Base-by-base conservation (phyloP, 2,888 invertebrate species). In the Melanostoma scalare region DNA sequence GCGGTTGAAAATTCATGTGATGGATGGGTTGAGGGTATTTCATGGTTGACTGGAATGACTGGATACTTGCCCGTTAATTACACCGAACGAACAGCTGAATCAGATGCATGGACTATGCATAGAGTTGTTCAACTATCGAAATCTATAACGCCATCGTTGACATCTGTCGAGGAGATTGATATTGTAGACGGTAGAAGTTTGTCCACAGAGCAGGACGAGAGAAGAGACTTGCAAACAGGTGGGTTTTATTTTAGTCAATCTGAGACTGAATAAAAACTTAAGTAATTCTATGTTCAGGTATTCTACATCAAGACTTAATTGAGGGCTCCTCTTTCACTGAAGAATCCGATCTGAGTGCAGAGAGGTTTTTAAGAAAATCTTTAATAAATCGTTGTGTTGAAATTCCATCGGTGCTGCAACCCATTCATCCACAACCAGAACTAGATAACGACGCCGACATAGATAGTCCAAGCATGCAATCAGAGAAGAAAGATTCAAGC, bases 101-200 rank as follows among this genome's bases (percentile, higher is more conserved):
- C 96, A 0, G 97, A 97, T 92, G 96, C 97, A 3, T 98, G 98
- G 98, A 97, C 97, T 9, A 90, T 97, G 65, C 97, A 98, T 88
- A 94, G 94, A 68, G 94, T 94, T 56, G 92, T 95, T 20, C 93
- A 94, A 1, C 89, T 95, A 20, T 90, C 91, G 6, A 89, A 91
- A 89, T 87, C 92, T 56, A 87, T 89, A 60, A 89, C 90, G 6
- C 90, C 91, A 6, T 91, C 91, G n/a, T 86, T 90, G 33, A 89
- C 89, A 38, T 90, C 90, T 6, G 89, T 89, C 46, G 90, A 91
- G 53, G 91, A 90, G 71, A 86, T 89, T 67, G 90, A 90, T 75
- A 89, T 89, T 85, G 89, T 89, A 3, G 91, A 91, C 86, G 90
- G 90, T 10, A 88, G 89, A 20, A 91, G 89, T 75, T 87, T 89